Base-by-base conservation (phyloP, 2,797 vertebrate species). In the Rhincodon typus region DNA sequence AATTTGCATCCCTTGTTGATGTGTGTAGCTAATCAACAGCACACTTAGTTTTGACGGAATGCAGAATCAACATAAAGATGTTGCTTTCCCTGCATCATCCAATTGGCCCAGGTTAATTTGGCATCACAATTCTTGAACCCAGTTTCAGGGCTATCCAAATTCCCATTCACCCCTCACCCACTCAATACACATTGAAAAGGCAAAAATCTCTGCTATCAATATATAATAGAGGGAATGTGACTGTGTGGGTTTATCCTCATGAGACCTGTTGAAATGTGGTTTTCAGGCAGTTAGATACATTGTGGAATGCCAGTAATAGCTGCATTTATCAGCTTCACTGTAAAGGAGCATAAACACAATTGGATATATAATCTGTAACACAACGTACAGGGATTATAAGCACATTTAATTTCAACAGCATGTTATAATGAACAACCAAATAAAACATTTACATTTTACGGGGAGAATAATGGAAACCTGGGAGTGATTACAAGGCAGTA, bases 391-490 rank as follows among this genome's bases (percentile, higher is more conserved):
- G 27, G 12, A 90, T 62, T 57, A 30, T 57, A 34, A 57, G 19
- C 53, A 4, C 53, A 90, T 30, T 62, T 88, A 15, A 62, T 90
- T 62, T 90, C 50, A 62, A 57, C 25, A 17, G 50, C 87, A 62
- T 53, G 30, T 1, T 57, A 90, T 53, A 25, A 53, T 46, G 8
- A 57, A 30, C 50, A 13, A 88, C 62, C 50, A 57, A 57, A 34
- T 62, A 57, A 62, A 27, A 7, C 50, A 79, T 79, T 79, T 84
- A 42, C 38, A 84, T 77, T 84, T 84, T 84, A 84, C 19, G 62
- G 30, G 34, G 87, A 90, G 53, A 90, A 90, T 88, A 88, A 88
- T 15, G 25, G 86, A 88, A 88, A 46, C 79, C 79, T 53, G 86
- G 25, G 38, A 53, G 50, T 42, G 46, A 57, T 88, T 57, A 53